Evolutionary conservation across 2,888 invertebrate genomes (phyloP).

Genomic region (Melitaea athalia): DNA sequence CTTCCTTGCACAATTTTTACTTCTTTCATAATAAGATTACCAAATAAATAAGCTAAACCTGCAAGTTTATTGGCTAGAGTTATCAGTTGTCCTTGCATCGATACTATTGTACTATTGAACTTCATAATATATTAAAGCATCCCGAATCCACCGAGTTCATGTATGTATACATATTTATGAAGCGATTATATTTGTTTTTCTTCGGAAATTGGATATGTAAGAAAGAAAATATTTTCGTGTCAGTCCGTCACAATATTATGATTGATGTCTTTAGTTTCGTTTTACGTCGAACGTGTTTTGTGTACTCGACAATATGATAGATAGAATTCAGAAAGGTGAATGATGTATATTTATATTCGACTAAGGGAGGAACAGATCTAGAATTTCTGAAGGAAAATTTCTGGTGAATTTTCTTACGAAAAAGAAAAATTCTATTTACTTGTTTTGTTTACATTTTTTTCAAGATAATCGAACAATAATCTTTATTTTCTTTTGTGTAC

Average conservation of each 20-base stretch:
- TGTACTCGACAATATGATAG: not conserved
- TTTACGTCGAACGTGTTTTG: slow-evolving; percentile 17
- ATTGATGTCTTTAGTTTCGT: slow-evolving; percentile 26
- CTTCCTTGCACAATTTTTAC: too few relatives aligned
- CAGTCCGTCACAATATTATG: slow-evolving; percentile 15
- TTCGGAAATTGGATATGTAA: slow-evolving; percentile 27
- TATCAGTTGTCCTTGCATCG: too few relatives aligned
- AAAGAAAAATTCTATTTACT: not conserved
- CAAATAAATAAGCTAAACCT: too few relatives aligned
- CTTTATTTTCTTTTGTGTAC: too few relatives aligned
- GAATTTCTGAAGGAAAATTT: not conserved
- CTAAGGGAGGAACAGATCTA: not conserved
- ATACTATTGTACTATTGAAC: too few relatives aligned
- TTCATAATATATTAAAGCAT: too few relatives aligned
- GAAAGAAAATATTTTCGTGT: slow-evolving; percentile 28
- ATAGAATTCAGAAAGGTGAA: not conserved
- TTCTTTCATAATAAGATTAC: too few relatives aligned
- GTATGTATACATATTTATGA: slow-evolving; percentile 20
- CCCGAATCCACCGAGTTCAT: too few relatives aligned
- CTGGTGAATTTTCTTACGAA: not conserved
- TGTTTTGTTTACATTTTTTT: not conserved
- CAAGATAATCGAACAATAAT: too few relatives aligned
- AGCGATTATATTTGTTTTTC: slow-evolving; percentile 24
- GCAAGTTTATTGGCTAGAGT: too few relatives aligned
- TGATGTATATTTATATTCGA: not conserved